Conservation (phyloP, 2,888 invertebrate genomes). For the Pandemis corylana region DNA sequence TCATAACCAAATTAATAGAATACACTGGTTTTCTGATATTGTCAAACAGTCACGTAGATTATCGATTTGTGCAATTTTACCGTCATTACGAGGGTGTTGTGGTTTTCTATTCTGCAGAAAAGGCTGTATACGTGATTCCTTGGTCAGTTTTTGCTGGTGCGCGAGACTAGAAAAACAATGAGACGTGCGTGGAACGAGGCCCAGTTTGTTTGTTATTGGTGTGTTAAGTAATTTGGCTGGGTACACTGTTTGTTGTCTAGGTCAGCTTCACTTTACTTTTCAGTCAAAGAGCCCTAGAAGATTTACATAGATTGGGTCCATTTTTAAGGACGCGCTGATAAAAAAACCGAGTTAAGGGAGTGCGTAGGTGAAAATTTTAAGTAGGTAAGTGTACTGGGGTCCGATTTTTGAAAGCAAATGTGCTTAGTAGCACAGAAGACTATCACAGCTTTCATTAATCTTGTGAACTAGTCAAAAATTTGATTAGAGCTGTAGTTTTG, state of each 20-base stretch:
- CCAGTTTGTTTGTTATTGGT: constrained; percentile 7
- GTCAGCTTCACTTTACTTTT: neutral
- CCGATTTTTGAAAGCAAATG: no score
- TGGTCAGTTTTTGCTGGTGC: constrained; percentile 41
- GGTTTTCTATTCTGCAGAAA: constrained; percentile 44
- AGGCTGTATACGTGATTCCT: constrained; percentile 45
- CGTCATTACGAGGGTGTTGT: constrained; percentile 47
- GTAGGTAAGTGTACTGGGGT: no score
- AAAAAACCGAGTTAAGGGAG: no score
- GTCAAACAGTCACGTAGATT: constrained; percentile 47
- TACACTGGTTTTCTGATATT: constrained; percentile 39
- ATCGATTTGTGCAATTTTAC: constrained; percentile 48
- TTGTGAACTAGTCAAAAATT: no score
- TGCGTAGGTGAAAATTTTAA: no score
- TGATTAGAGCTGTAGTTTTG: no score
- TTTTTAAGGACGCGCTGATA: no score
- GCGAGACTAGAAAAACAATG: constrained; percentile 32
- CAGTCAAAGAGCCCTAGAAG: no score
- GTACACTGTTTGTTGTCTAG: constrained; percentile 12
- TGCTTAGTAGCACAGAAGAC: no score
- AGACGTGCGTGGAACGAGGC: constrained; percentile 33
- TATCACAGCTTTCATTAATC: no score
- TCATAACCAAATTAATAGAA: constrained; percentile 45
- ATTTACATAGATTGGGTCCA: no score
- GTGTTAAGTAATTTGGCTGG: constrained; percentile 12